phyloP scores from a whole-genome alignment of 1,140 invertebrate species.

The Gryon sp. region DNA sequence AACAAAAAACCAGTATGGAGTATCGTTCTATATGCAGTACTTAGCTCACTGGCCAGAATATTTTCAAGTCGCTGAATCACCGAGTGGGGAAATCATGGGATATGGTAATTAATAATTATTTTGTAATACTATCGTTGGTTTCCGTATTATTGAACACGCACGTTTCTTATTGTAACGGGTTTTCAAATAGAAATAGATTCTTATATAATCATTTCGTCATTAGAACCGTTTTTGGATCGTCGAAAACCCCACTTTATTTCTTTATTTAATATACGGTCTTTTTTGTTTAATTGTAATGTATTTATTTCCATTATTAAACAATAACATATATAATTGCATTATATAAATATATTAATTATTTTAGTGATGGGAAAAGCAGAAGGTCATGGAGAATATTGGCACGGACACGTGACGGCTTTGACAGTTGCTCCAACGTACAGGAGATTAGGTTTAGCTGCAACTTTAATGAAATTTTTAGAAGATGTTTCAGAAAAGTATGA shows the following conservation, averaged over 20 bases:
- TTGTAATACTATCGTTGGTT: constrained; percentile 13
- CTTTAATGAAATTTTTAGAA: constrained; percentile 97
- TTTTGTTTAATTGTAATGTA: too few relatives aligned
- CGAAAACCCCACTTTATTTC: neutral
- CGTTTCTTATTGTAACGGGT: constrained; percentile 30
- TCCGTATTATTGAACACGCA: constrained; percentile 7
- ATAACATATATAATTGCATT: too few relatives aligned
- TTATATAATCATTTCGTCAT: constrained; percentile 53
- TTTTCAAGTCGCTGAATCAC: constrained; percentile 97
- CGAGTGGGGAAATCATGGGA: constrained; percentile 97
- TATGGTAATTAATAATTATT: constrained; percentile 89
- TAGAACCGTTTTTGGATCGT: constrained; percentile 22
- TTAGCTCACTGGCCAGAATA: constrained; percentile 99
- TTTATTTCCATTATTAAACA: too few relatives aligned
- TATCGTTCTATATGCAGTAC: constrained; percentile 99
- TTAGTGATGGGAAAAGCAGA: constrained; percentile 99
- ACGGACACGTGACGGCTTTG: constrained; percentile 98
- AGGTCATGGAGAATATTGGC: constrained; percentile 96
- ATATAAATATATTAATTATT: constrained; percentile 64
- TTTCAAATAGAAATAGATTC: constrained; percentile 13
- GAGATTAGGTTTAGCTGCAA: constrained; percentile 93
- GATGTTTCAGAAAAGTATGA: constrained; percentile 96
- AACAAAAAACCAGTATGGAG: constrained; percentile 86
- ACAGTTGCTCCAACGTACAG: constrained; percentile 97
- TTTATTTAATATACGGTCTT: too few relatives aligned